Evolutionary conservation across 2,113 vertebrate species (phyloP), one percentile per base, ranked within the genome.

Genomic region (Lagopus muta): DNA sequence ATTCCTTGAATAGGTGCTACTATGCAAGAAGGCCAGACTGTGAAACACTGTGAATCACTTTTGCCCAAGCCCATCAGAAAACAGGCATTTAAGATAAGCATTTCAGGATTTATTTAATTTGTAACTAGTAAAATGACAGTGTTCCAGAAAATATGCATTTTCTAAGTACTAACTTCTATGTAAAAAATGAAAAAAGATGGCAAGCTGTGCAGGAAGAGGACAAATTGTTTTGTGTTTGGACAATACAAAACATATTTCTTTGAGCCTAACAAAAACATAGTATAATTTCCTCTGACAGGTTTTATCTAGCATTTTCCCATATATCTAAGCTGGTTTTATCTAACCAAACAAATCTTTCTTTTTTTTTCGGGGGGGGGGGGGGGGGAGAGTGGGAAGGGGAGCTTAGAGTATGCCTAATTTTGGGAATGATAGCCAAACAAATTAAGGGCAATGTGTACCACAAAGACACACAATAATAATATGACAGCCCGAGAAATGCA

Each of bases 221-320:
- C 72, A 91, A 83, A 91, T 57, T 80, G 79, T 15, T 96, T 89
- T 55, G 45, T 93, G 32, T 91, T 94, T 88, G 57, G 34, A 74
- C 57, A 91, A 89, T 55, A 90, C 47, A 78, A 90, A 92, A 81
- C 57, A 45, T 14, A 69, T 88, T 92, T 92, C 32, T 96, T 91
- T 92, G 79, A 90, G 76, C 32, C 78, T 78, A 92, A 88, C 16
- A 91, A 91, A 93, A 89, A 47, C 75, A 82, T 76, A 90, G 64
- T 69, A 93, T 78, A 43, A 94, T 81, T 95, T 95, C 92, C 88
- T 93, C 75, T 86, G 47, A 71, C 93, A 94, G 16, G 72, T 75
- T 92, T 97, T 88, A 86, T 94, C 85, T 94, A 93, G 47, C 13
- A 65, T 88, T 94, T 94, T 94, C 93, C 93, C 85, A 92, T 91